These are phyloP conservation scores for Poecile atricapillus DNA, from an alignment of 2,113 vertebrate genomes.

Conservation along the genomic window DNA sequence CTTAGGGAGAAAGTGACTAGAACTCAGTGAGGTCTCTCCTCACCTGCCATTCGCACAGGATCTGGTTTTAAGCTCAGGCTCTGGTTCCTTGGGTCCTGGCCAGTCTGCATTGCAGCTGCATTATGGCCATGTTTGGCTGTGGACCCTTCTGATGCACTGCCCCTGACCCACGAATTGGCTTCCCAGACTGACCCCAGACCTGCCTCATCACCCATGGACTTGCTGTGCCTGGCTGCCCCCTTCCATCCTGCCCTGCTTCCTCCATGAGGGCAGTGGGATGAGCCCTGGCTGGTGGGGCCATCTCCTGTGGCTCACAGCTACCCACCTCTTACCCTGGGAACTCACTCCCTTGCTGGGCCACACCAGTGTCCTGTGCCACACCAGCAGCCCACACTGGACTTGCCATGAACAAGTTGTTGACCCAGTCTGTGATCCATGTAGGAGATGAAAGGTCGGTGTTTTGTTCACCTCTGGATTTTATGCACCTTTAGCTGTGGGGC, in stretches of 20 bases:
- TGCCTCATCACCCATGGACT: background rate
- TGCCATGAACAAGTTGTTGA: background rate
- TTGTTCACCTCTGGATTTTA: background rate
- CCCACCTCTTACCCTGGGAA: background rate
- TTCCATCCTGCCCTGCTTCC: background rate
- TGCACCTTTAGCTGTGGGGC: background rate
- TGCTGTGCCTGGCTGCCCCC: background rate
- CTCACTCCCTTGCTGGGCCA: background rate
- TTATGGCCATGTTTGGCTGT: rapidly evolving
- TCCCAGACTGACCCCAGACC: background rate
- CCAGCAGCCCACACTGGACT: background rate
- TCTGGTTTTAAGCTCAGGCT: background rate
- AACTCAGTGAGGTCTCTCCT: background rate
- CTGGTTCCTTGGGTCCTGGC: background rate
- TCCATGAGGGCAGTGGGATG: background rate
- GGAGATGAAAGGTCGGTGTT: background rate
- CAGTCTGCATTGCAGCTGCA: background rate
- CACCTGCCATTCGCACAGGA: background rate
- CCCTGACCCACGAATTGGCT: background rate
- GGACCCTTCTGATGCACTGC: background rate
- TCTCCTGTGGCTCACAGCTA: background rate
- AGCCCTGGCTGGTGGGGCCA: background rate
- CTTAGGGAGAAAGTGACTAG: background rate
- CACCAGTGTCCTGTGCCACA: background rate
- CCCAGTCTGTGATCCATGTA: background rate